Percentiles rank a stretch among this genome's conserved stretches.
phyloP scores from a whole-genome alignment of 2,113 vertebrate species.

The Hystrix brachyura region DNA sequence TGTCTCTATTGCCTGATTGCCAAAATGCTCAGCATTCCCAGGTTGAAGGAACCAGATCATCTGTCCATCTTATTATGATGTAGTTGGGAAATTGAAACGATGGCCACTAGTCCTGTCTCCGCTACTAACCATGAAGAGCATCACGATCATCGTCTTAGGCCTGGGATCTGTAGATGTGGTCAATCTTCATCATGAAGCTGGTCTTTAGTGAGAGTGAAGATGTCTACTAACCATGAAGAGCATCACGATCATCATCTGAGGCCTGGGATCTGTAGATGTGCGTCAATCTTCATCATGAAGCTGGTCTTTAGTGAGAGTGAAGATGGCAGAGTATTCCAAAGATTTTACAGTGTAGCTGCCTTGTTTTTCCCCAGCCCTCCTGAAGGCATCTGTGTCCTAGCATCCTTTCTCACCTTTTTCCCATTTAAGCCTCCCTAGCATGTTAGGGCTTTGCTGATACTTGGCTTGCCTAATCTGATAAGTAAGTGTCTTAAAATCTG shows the following conservation, averaged over 20 bases:
- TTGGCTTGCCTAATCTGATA: conserved; percentile 28
- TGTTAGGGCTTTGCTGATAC: neutral
- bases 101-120: neutral
- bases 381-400: neutral
- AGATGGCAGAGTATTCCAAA: neutral
- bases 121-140: neutral
- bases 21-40: neutral
- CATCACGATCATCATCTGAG: neutral
- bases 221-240: neutral
- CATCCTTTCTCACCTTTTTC: neutral
- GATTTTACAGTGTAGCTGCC: neutral
- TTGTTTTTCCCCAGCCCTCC: neutral
- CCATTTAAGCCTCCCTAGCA: neutral
- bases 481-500: conserved; percentile 9
- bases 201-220: neutral
- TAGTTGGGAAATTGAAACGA: neutral
- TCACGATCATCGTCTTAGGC: neutral
- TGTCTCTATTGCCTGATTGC: neutral
- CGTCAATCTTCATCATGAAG: neutral
- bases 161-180: neutral
- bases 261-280: neutral
- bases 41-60: neutral
- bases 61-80: neutral
- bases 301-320: neutral
- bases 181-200: neutral